Evolutionary conservation across 64 coral and sea anemone genomes (phyloP).

Genomic region (Actinia equina): DNA sequence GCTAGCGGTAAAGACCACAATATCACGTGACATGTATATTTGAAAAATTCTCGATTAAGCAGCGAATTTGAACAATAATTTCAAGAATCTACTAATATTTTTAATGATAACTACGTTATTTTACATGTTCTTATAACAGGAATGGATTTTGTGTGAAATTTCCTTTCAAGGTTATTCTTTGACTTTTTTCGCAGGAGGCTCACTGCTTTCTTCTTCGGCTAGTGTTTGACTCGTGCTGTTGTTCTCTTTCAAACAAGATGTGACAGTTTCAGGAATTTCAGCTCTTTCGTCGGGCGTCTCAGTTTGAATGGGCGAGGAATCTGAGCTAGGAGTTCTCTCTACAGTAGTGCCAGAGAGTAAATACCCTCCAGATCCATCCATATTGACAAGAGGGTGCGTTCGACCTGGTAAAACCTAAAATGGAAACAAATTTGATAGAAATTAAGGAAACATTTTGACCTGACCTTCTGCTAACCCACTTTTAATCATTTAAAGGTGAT

Average conservation of each 20-base stretch:
- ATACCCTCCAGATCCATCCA: slow-evolving; percentile 84
- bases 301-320: not conserved
- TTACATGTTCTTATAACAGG: no score
- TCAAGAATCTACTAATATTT: no score
- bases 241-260: not conserved
- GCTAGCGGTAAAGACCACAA: no score
- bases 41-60: no score
- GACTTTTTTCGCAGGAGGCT: not conserved
- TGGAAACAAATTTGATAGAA: no score
- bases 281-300: not conserved
- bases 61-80: no score
- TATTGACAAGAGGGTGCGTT: slow-evolving; percentile 75
- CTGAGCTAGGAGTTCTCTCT: not conserved
- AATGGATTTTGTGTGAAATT: no score
- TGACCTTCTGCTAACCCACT: no score
- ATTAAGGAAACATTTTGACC: not conserved
- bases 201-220: not conserved
- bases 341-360: slow-evolving; percentile 91
- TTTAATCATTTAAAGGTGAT: no score
- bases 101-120: no score
- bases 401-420: slow-evolving; percentile 69
- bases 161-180: no score
- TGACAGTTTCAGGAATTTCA: not conserved
- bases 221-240: not conserved
- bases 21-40: no score